These are phyloP conservation scores for Parapsyche elsis DNA, from an alignment of 1,140 invertebrate genomes.

Conservation along the genomic window DNA sequence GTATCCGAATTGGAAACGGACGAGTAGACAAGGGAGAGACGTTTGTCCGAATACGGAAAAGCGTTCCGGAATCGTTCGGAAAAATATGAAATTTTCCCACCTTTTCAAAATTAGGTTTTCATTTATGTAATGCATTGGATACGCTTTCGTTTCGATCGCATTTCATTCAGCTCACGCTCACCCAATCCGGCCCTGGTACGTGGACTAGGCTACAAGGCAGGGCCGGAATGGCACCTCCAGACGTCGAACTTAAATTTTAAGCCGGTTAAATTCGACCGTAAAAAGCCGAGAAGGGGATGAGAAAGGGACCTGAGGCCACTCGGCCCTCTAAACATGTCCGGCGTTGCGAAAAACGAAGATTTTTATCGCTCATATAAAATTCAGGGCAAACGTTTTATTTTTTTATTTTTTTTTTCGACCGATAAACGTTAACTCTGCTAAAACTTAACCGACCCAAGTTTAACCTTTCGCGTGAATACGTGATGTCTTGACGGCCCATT, in stretches of 20 bases:
- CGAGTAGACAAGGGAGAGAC: too few relatives aligned
- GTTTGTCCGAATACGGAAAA: not conserved
- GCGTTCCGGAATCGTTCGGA: not conserved
- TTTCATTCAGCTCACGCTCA: constrained; percentile 44
- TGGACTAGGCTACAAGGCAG: not conserved
- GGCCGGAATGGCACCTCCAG: not conserved
- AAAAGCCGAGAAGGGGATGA: constrained; percentile 28
- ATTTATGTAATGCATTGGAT: constrained; percentile 35
- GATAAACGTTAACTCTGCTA: not conserved
- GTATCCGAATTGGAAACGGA: too few relatives aligned
- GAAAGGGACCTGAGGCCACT: not conserved
- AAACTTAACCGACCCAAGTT: not conserved
- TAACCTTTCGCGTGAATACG: not conserved
- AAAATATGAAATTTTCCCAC: constrained; percentile 27
- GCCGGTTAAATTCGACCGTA: constrained; percentile 45
- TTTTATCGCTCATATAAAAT: constrained; percentile 46
- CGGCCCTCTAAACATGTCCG: constrained; percentile 43
- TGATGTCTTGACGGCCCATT: too few relatives aligned
- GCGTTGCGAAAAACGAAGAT: constrained; percentile 22
- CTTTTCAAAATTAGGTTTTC: constrained; percentile 43
- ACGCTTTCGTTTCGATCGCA: constrained; percentile 4
- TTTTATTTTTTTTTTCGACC: constrained; percentile 11
- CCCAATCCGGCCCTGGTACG: constrained; percentile 27
- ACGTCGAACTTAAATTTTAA: constrained; percentile 51
- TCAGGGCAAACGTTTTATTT: constrained; percentile 20